Conservation (phyloP, 2,888 invertebrate genomes). For the Elmis aenea region DNA sequence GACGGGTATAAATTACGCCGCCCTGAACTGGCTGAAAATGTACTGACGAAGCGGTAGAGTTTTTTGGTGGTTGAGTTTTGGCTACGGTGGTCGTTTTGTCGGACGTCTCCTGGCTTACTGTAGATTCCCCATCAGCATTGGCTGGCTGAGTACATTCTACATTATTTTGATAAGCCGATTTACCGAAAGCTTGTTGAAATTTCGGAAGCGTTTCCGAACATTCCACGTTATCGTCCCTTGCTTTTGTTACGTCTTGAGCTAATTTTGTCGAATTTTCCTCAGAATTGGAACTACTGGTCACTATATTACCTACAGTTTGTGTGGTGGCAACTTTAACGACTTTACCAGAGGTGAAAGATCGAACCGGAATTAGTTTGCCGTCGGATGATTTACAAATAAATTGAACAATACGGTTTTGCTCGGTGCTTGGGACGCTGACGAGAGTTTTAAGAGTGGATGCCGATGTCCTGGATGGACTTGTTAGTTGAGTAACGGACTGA, state of each 20-base stretch:
- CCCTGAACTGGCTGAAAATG: constrained; percentile 61
- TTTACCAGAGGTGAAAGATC: constrained; percentile 52
- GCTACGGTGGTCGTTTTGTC: constrained; percentile 17
- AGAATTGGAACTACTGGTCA: constrained; percentile 45
- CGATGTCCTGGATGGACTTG: constrained; percentile 23
- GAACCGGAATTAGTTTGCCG: constrained; percentile 55
- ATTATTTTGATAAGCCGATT: constrained; percentile 56
- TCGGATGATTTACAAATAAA: constrained; percentile 61
- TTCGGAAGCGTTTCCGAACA: constrained; percentile 57
- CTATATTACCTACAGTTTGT: constrained; percentile 25
- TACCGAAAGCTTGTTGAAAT: constrained; percentile 75
- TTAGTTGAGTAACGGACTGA: constrained; percentile 28
- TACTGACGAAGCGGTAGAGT: constrained; percentile 46
- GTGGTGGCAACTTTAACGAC: constrained; percentile 48
- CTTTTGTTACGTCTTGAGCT: constrained; percentile 44
- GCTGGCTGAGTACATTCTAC: constrained; percentile 21
- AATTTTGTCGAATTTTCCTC: constrained; percentile 56
- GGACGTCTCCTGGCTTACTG: constrained; percentile 6
- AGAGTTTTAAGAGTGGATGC: constrained; percentile 27
- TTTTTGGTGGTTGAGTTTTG: constrained; percentile 30
- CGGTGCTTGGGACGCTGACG: constrained; percentile 28
- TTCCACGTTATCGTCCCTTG: constrained; percentile 36
- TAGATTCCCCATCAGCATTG: constrained; percentile 15
- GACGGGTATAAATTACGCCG: constrained; percentile 67
- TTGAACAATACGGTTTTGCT: constrained; percentile 48